Base-by-base conservation (phyloP, 2,888 invertebrate genomes). In the Microplitis deprimator region DNA sequence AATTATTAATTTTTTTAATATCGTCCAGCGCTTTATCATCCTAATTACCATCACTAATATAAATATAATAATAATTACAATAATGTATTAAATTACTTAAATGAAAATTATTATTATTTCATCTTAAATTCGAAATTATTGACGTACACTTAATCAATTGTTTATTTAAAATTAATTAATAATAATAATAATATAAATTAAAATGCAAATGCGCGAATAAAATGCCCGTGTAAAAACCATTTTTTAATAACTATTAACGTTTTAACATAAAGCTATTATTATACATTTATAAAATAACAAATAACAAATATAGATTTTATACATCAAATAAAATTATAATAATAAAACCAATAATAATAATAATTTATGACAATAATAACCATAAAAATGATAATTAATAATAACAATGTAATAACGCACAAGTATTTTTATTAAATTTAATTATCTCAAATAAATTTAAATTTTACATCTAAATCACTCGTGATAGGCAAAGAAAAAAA, bases 251-350 rank as follows among this genome's bases (percentile, higher is more conserved):
- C 64, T 60, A 76, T 70, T 67, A 38, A 76, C 40, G 38, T 70
- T 64, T 71, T 69, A 20, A 70, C 70, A 38, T 70, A 65, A 76
- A 65, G 13, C 50, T 50, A 70, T 65, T 65, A 64, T 75, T 70
- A 20, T 20, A 20, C 59, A 70, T 70, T 38, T 60, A 71, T 39
- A 71, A 76, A 71, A 38, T 67, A 76, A 76, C 76, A 76, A 75
- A 71, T 65, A 76, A 76, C 70, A 68, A 62, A 69, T 40, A 71
- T 76, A 76, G 20, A 76, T 76, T 38, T 76, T 76, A 76, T 76
- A 65, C 60, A 76, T 71, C 59, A 70, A 65, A 76, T 71, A 70
- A 70, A 59, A 62, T 62, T 20, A 50, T 50, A 50, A 50, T 50
- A 50, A 50, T 50, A 50, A 50, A 16, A 20, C 8, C 16, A 62